These are phyloP conservation scores for Coenonympha glycerion DNA, from an alignment of 2,888 invertebrate species.

Conservation along the genomic window DNA sequence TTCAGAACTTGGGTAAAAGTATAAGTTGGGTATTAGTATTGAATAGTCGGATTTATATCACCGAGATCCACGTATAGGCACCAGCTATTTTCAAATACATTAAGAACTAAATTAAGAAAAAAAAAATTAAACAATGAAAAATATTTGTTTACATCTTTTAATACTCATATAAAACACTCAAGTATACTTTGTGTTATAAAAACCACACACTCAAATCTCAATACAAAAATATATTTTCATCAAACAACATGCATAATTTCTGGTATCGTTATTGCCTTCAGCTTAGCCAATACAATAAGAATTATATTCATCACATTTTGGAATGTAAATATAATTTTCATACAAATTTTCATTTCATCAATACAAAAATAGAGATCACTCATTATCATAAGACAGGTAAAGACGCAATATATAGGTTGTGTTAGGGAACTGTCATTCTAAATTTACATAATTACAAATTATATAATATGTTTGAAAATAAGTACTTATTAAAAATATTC, in stretches of 20 bases:
- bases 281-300: conserved; percentile 10
- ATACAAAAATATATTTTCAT: conserved; percentile 29
- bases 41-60: no score
- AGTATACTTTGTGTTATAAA: conserved; percentile 23
- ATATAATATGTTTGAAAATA: no score
- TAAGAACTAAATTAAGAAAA: neutral
- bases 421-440: no score
- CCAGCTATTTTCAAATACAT: no score
- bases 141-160: conserved; percentile 20
- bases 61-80: no score
- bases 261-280: neutral
- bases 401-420: conserved; percentile 1
- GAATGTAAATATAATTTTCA: conserved; percentile 23
- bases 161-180: conserved; percentile 23
- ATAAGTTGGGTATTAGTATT: no score
- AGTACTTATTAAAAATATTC: no score
- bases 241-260: neutral
- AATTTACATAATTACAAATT: no score
- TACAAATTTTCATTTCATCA: conserved; percentile 8
- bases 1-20: no score
- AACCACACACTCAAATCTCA: conserved; percentile 32
- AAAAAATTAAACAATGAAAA: neutral
- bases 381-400: conserved; percentile 15
- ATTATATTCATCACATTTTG: conserved; percentile 18
- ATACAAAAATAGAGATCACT: conserved; percentile 27